Conservation (phyloP, 2,113 vertebrate genomes). For the Patagioenas fasciata region DNA sequence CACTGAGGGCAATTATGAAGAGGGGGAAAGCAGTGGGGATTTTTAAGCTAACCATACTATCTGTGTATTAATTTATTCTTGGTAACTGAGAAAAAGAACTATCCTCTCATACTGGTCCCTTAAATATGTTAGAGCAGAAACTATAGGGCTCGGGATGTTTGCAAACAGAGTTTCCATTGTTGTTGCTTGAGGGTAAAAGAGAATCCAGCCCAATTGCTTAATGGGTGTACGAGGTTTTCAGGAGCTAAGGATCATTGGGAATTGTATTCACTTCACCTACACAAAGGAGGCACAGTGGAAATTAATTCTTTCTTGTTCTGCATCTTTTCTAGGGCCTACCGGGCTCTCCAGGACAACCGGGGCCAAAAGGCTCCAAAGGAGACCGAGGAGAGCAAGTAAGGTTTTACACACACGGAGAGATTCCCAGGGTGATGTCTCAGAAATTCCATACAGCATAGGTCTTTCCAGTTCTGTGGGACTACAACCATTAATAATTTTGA, state of each 20-base stretch:
- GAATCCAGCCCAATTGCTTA: neutral
- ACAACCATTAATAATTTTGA: neutral
- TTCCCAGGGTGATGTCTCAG: neutral
- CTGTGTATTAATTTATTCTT: slow-evolving; percentile 2
- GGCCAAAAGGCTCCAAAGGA: slow-evolving; percentile 78
- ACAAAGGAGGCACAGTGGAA: neutral
- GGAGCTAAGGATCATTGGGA: neutral
- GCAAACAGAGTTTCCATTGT: neutral
- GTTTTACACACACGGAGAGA: neutral
- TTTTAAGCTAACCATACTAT: neutral
- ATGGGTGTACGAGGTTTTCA: neutral
- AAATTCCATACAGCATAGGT: neutral
- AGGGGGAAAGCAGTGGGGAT: neutral
- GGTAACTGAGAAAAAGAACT: slow-evolving; percentile 25
- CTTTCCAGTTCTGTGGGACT: neutral
- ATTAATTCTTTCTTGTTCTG: neutral
- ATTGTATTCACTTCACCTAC: neutral
- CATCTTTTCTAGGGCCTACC: slow-evolving; percentile 70
- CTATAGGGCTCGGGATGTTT: neutral
- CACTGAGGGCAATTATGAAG: slow-evolving; percentile 47
- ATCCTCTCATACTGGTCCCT: neutral
- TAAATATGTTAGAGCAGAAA: neutral
- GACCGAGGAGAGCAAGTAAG: slow-evolving; percentile 81
- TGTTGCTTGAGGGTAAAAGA: neutral
- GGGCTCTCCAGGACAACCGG: slow-evolving; percentile 74